phyloP scores from a whole-genome alignment of 2,797 vertebrate species.

The Phataginus tricuspis region DNA sequence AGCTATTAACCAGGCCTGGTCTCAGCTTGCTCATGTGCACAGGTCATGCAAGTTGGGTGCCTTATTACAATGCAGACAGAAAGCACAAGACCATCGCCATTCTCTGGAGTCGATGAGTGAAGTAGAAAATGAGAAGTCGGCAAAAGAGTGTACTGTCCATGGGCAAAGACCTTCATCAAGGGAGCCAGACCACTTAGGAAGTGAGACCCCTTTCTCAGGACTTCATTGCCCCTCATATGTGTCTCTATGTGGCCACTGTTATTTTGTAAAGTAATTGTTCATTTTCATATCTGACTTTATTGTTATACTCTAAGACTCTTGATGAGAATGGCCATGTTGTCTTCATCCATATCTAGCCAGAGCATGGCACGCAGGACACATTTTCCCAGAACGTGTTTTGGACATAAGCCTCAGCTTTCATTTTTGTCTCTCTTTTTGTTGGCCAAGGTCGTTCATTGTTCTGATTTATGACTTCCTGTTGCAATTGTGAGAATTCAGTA shows the following conservation, averaged over 20 bases:
- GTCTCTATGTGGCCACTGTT: neutral
- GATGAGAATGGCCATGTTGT: neutral
- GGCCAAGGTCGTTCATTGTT: neutral
- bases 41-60: too few species aligned
- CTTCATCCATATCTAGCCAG: neutral
- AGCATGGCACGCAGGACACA: neutral
- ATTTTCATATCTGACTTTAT: neutral
- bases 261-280: neutral
- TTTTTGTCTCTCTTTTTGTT: neutral
- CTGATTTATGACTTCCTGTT: neutral
- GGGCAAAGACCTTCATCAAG: neutral
- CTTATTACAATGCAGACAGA: too few species aligned
- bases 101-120: neutral
- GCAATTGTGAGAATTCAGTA: neutral
- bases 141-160: neutral
- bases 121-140: neutral
- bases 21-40: neutral
- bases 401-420: neutral
- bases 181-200: neutral
- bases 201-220: neutral
- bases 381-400: too few species aligned
- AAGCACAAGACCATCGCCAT: neutral
- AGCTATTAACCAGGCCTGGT: too few species aligned
- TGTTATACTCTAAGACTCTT: neutral
- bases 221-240: accelerated